Conservation (phyloP, 2,113 vertebrate genomes). For the Phasianus colchicus region DNA sequence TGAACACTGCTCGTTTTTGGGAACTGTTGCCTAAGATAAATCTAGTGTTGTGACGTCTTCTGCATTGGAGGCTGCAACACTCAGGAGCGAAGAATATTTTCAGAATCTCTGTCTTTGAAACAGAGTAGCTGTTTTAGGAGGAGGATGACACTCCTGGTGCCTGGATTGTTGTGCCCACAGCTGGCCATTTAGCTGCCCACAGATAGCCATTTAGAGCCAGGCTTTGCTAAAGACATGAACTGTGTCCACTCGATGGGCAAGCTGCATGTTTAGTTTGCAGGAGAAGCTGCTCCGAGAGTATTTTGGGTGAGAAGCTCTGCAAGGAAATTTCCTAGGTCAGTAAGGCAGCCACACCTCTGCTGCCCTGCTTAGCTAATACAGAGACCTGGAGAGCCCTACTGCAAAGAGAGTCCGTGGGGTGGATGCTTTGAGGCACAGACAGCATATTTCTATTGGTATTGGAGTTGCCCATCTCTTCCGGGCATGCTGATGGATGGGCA, state of each 20-base stretch:
- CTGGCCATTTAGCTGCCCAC: background rate
- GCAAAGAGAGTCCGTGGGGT: background rate
- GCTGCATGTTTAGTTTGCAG: background rate
- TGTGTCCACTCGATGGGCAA: background rate
- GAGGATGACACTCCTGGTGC: background rate
- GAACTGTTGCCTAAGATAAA: background rate
- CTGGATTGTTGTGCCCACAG: background rate
- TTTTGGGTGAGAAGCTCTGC: background rate
- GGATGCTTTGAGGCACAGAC: background rate
- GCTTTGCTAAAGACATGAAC: background rate
- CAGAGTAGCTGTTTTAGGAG: background rate
- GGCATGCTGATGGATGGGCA: background rate
- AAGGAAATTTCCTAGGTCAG: background rate
- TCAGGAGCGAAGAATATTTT: background rate
- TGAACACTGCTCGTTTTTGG: background rate
- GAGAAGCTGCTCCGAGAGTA: background rate
- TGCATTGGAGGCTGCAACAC: background rate
- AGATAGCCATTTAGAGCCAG: background rate
- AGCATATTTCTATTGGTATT: background rate
- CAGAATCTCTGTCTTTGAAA: background rate
- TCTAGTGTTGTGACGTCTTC: background rate
- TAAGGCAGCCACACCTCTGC: background rate
- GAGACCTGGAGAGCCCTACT: background rate
- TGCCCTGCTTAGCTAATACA: background rate
- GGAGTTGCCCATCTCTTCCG: background rate